These are phyloP conservation scores for Pinna nobilis DNA, from an alignment of 1,140 invertebrate species.

Conservation along the genomic window DNA sequence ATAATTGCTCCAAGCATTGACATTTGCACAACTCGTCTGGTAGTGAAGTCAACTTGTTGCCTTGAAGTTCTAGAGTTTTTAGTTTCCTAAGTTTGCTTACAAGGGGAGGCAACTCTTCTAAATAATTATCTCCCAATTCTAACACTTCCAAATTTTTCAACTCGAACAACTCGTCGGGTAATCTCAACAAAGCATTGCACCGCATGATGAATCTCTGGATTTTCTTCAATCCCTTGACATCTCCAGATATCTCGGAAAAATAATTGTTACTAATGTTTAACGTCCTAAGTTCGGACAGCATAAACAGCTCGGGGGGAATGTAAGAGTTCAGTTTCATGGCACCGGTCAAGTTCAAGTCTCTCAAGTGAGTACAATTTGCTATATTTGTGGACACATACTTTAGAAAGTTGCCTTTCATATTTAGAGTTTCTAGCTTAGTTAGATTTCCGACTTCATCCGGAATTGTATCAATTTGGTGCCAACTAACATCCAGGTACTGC, in stretches of 20 bases:
- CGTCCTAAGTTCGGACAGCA: constrained; percentile 57
- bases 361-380: constrained; percentile 55
- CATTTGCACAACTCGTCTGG: constrained; percentile 64
- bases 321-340: constrained; percentile 63
- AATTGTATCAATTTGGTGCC: constrained; percentile 67
- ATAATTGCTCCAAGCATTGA: constrained; percentile 50
- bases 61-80: constrained; percentile 53
- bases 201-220: constrained; percentile 62
- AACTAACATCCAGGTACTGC: constrained; percentile 61
- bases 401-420: constrained; percentile 64
- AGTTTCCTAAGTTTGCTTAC: constrained; percentile 59
- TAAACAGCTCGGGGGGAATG: constrained; percentile 63
- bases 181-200: constrained; percentile 64
- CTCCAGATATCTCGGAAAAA: constrained; percentile 65
- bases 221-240: constrained; percentile 60
- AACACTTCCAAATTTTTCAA: constrained; percentile 63
- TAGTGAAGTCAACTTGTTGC: constrained; percentile 60
- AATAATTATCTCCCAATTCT: constrained; percentile 68
- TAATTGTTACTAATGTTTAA: constrained; percentile 69
- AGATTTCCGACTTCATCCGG: constrained; percentile 63
- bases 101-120: constrained; percentile 58
- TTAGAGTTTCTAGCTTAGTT: constrained; percentile 56
- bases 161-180: constrained; percentile 66
- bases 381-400: constrained; percentile 59
- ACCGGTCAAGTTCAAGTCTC: constrained; percentile 62